A percentile compares a stretch with the other conserved stretches of the same genome.
These are phyloP conservation scores for Plecotus auritus DNA, from an alignment of 2,113 vertebrate genomes.

Conservation along the genomic window DNA sequence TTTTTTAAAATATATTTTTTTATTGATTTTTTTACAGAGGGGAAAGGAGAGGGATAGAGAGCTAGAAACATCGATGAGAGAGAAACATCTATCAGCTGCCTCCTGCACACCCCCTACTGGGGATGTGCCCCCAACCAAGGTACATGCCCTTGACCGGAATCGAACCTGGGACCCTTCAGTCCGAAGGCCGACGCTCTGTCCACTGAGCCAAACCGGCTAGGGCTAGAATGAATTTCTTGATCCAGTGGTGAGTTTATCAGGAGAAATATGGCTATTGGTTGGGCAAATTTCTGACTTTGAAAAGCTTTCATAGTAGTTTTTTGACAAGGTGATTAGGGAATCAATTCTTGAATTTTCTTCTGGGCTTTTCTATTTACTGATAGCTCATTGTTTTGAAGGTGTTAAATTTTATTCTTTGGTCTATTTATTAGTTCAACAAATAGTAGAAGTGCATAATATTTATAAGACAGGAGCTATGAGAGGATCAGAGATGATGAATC, in stretches of 20 bases:
- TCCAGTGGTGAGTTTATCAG: neutral
- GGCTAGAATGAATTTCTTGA: conserved; percentile 15
- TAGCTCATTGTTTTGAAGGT: conserved; percentile 12
- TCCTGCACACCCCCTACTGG: no score
- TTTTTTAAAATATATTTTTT: neutral
- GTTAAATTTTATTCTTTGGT: conserved; percentile 32
- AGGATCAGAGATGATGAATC: conserved; percentile 26
- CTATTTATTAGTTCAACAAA: neutral
- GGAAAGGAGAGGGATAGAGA: no score
- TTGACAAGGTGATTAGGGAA: neutral
- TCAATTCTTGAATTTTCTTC: neutral
- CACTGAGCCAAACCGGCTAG: no score
- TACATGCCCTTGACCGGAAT: no score
- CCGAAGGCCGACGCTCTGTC: no score
- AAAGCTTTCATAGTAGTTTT: conserved; percentile 13
- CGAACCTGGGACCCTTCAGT: no score
- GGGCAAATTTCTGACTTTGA: neutral
- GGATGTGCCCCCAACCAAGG: no score
- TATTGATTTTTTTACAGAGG: no score
- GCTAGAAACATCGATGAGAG: no score
- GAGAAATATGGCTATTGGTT: neutral
- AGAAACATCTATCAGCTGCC: no score
- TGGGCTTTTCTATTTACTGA: neutral
- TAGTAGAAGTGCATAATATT: conserved; percentile 11
- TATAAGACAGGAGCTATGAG: neutral